phyloP scores from a whole-genome alignment of 1,140 invertebrate genomes.

The Dendrolimus punctatus region DNA sequence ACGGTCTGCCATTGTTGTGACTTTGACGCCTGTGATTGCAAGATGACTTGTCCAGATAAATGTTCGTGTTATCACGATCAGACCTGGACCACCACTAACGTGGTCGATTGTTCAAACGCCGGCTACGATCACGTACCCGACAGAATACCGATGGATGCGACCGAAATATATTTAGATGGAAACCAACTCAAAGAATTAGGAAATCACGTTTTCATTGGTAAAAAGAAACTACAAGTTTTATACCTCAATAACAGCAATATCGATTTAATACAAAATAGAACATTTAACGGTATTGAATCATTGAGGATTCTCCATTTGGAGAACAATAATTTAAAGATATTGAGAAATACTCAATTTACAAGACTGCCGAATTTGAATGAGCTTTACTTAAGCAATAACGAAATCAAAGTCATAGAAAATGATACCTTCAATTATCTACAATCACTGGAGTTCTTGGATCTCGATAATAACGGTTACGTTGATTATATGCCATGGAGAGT shows the following conservation, averaged over 20 bases:
- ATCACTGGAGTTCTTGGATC: slow-evolving; percentile 81
- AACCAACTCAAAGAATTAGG: slow-evolving; percentile 86
- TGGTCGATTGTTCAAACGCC: slow-evolving; percentile 89
- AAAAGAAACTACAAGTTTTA: slow-evolving; percentile 87
- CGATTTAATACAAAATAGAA: slow-evolving; percentile 83
- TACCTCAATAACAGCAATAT: slow-evolving; percentile 90
- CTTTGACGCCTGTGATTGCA: slow-evolving; percentile 92
- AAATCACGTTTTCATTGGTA: slow-evolving; percentile 90
- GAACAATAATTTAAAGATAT: slow-evolving; percentile 82
- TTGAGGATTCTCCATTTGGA: slow-evolving; percentile 84
- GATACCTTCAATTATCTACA: slow-evolving; percentile 82
- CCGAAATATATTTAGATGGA: slow-evolving; percentile 90
- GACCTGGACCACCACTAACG: slow-evolving; percentile 88
- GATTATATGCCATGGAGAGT: slow-evolving; percentile 84
- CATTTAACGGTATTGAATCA: slow-evolving; percentile 86
- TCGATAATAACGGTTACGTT: slow-evolving; percentile 85
- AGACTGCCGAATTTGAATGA: slow-evolving; percentile 81
- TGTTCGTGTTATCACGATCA: slow-evolving; percentile 93
- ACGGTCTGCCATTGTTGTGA: slow-evolving; percentile 92
- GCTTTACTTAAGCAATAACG: slow-evolving; percentile 86
- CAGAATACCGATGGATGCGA: slow-evolving; percentile 92
- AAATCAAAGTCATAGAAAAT: slow-evolving; percentile 81
- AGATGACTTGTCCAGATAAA: slow-evolving; percentile 91
- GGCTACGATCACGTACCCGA: slow-evolving; percentile 82
- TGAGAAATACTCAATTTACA: slow-evolving; percentile 86